A percentile compares a stretch with the other conserved stretches of the same genome.
These are phyloP conservation scores for Pagrus major DNA, from an alignment of 2,113 vertebrate species.

Conservation along the genomic window DNA sequence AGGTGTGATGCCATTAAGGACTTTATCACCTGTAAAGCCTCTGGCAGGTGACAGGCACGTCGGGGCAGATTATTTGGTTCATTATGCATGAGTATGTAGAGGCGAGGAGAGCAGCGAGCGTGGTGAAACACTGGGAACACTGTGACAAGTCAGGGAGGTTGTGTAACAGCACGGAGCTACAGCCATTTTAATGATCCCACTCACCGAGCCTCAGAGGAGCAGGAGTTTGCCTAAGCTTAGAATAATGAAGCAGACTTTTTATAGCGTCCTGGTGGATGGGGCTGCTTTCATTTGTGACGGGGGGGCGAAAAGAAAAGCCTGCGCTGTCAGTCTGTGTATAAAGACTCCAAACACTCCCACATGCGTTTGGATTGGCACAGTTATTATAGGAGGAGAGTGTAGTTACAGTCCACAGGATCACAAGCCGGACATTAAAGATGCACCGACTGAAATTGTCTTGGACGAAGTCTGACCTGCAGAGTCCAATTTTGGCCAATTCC, in stretches of 20 bases:
- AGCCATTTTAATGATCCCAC: constrained; percentile 77
- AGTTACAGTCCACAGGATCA: constrained; percentile 18
- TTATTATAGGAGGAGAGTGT: constrained; percentile 27
- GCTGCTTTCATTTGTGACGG: constrained; percentile 58
- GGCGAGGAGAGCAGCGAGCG: constrained; percentile 24
- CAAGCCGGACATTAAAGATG: too few species aligned
- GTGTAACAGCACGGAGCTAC: constrained; percentile 57
- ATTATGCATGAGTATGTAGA: constrained; percentile 55
- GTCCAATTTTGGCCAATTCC: too few species aligned
- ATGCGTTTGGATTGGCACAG: constrained; percentile 16
- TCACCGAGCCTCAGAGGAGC: constrained; percentile 72
- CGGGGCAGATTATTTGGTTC: constrained; percentile 42
- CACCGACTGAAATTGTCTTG: too few species aligned
- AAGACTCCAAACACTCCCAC: constrained; percentile 47
- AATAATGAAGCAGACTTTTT: constrained; percentile 78
- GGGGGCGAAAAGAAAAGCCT: constrained; percentile 43
- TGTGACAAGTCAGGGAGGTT: constrained; percentile 62
- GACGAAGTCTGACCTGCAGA: too few species aligned
- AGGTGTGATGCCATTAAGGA: constrained; percentile 18
- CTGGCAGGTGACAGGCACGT: constrained; percentile 52
- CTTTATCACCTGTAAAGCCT: constrained; percentile 28
- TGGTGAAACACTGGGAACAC: constrained; percentile 56
- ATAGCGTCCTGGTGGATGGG: constrained; percentile 51
- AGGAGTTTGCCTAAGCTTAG: constrained; percentile 68
- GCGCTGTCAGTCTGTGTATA: constrained; percentile 28